phyloP scores from a whole-genome alignment of 1,140 invertebrate species.

The Caenorhabditis latens region DNA sequence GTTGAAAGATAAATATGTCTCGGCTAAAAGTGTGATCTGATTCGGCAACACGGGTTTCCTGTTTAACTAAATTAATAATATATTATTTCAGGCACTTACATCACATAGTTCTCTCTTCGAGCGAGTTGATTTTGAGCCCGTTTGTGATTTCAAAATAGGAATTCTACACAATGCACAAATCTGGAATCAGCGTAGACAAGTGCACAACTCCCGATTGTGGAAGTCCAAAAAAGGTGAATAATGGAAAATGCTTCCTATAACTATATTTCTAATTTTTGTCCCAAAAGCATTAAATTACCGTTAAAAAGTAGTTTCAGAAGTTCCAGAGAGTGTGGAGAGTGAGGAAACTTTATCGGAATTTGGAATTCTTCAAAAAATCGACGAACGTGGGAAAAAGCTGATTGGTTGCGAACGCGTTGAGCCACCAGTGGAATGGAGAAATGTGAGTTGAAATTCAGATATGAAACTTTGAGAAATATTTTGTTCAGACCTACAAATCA shows the following conservation, averaged over 20 bases:
- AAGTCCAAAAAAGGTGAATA: constrained; percentile 29
- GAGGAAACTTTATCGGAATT: constrained; percentile 14
- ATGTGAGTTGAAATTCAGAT: background rate
- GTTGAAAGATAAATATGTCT: too few relatives aligned
- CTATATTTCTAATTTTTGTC: background rate
- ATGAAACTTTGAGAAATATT: background rate
- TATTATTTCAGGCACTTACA: background rate
- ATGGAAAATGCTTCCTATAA: background rate
- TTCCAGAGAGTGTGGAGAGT: background rate
- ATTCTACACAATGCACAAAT: constrained; percentile 48
- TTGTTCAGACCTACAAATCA: constrained; percentile 34
- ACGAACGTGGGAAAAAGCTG: constrained; percentile 20
- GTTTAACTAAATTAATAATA: background rate
- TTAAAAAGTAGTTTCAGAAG: background rate
- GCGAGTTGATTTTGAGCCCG: constrained; percentile 12
- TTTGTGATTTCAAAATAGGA: constrained; percentile 42
- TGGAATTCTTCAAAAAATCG: constrained; percentile 47
- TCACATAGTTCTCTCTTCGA: constrained; percentile 25
- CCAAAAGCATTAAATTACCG: too few relatives aligned
- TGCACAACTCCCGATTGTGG: constrained; percentile 28
- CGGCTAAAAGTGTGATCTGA: too few relatives aligned
- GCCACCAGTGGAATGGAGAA: constrained; percentile 19
- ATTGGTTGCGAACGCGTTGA: constrained; percentile 28
- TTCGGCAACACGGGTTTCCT: too few relatives aligned
- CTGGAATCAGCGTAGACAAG: constrained; percentile 35